These are phyloP conservation scores for Sipha flava DNA, from an alignment of 1,140 invertebrate genomes.

Conservation along the genomic window DNA sequence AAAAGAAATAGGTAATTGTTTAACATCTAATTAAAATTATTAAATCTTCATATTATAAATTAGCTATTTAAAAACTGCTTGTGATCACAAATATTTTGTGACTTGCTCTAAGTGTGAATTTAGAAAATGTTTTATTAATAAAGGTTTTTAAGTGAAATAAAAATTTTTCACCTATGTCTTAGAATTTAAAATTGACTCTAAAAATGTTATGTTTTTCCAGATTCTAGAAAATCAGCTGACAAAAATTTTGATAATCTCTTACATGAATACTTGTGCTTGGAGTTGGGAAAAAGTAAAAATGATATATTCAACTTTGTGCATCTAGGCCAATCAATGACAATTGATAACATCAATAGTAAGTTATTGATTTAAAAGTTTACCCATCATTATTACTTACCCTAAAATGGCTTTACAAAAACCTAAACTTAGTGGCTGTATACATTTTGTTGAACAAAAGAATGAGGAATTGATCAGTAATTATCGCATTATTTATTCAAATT, in stretches of 20 bases:
- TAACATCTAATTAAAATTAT: too few species aligned
- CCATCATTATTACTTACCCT: neutral
- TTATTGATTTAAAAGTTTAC: neutral
- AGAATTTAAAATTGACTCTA: neutral
- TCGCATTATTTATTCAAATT: slow-evolving; percentile 4
- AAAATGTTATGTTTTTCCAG: neutral
- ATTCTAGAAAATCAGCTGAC: neutral
- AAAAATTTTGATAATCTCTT: neutral
- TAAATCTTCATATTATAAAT: too few species aligned
- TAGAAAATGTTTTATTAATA: too few species aligned
- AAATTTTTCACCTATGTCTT: too few species aligned
- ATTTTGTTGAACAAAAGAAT: slow-evolving; percentile 1
- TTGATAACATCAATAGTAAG: slow-evolving; percentile 13
- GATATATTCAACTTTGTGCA: neutral
- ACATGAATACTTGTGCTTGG: slow-evolving; percentile 1
- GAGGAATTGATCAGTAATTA: slow-evolving; percentile 13
- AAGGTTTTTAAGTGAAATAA: too few species aligned
- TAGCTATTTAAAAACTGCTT: too few species aligned
- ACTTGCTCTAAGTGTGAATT: too few species aligned
- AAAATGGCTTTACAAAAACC: slow-evolving; percentile 21
- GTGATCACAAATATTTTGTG: too few species aligned
- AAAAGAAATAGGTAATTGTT: too few species aligned
- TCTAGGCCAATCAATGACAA: slow-evolving; percentile 5
- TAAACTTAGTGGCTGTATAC: slow-evolving; percentile 18
- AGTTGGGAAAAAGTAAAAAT: neutral